Conservation (phyloP, 1,140 invertebrate species). For the Dreissena polymorpha region DNA sequence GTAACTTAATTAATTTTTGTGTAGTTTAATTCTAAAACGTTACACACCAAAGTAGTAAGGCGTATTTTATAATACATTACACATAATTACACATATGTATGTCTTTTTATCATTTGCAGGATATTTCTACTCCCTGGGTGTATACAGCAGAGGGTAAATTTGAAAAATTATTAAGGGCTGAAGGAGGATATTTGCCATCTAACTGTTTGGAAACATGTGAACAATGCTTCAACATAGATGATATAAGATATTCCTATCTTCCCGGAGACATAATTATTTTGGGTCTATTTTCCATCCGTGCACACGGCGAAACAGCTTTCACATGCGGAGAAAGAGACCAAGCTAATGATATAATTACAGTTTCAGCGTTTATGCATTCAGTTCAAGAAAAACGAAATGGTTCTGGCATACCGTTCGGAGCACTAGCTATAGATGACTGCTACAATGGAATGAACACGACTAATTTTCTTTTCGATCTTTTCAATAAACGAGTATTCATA, state of each 20-base stretch:
- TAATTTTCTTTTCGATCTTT: slow-evolving; percentile 55
- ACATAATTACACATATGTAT: too few relatives aligned
- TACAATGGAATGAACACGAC: slow-evolving; percentile 64
- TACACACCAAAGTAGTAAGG: too few relatives aligned
- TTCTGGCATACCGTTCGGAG: slow-evolving; percentile 58
- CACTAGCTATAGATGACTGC: slow-evolving; percentile 69
- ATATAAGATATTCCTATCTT: slow-evolving; percentile 57
- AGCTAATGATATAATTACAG: slow-evolving; percentile 54
- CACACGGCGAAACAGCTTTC: slow-evolving; percentile 31
- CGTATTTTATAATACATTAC: too few relatives aligned
- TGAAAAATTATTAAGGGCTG: too few relatives aligned
- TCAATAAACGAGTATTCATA: slow-evolving; percentile 55
- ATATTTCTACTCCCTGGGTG: too few relatives aligned
- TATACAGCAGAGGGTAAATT: too few relatives aligned
- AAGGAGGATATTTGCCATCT: too few relatives aligned
- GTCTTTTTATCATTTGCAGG: too few relatives aligned
- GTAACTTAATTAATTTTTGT: too few relatives aligned
- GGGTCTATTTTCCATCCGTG: slow-evolving; percentile 64
- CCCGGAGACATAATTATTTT: slow-evolving; percentile 67
- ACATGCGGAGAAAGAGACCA: slow-evolving; percentile 60
- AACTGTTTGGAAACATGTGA: slow-evolving; percentile 20
- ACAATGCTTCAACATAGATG: slow-evolving; percentile 43
- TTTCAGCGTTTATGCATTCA: slow-evolving; percentile 62
- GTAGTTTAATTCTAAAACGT: too few relatives aligned
- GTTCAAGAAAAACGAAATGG: slow-evolving; percentile 8